These are phyloP conservation scores for Hirundo rustica DNA, from an alignment of 2,797 vertebrate genomes.

Conservation along the genomic window DNA sequence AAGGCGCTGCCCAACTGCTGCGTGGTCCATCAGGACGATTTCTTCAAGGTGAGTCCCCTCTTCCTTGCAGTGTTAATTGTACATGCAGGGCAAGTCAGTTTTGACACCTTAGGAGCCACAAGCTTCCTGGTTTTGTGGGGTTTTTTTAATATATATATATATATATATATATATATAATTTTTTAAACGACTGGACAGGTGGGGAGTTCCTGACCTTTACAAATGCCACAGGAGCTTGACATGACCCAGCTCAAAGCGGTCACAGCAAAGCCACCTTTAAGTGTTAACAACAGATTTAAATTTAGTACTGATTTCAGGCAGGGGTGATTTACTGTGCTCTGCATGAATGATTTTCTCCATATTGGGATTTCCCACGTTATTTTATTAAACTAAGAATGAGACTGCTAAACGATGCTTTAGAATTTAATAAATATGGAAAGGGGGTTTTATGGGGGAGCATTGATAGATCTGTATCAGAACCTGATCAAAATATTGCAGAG, in stretches of 20 bases:
- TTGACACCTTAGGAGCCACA: background rate
- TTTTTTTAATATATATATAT: too few species aligned
- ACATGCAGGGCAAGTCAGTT: background rate
- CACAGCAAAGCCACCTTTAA: background rate
- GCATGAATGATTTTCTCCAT: background rate
- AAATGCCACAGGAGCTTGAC: background rate
- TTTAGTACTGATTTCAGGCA: background rate
- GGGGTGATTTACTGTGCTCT: background rate
- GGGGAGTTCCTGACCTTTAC: background rate
- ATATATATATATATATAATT: background rate
- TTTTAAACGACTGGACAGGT: background rate
- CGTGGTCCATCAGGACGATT: conserved; percentile 94
- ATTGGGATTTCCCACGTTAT: background rate
- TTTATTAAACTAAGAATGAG: background rate
- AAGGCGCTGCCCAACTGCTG: conserved; percentile 91
- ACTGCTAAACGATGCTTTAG: background rate
- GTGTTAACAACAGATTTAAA: background rate
- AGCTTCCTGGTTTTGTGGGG: background rate
- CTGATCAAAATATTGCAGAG: background rate
- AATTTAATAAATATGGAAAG: background rate
- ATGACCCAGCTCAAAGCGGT: accelerated
- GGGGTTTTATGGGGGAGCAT: background rate
- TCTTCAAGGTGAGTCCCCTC: conserved; percentile 85
- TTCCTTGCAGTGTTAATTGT: accelerated
- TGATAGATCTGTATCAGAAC: background rate